Evolutionary conservation across 2,888 invertebrate species (phyloP).

Genomic region (Sericinus montela): DNA sequence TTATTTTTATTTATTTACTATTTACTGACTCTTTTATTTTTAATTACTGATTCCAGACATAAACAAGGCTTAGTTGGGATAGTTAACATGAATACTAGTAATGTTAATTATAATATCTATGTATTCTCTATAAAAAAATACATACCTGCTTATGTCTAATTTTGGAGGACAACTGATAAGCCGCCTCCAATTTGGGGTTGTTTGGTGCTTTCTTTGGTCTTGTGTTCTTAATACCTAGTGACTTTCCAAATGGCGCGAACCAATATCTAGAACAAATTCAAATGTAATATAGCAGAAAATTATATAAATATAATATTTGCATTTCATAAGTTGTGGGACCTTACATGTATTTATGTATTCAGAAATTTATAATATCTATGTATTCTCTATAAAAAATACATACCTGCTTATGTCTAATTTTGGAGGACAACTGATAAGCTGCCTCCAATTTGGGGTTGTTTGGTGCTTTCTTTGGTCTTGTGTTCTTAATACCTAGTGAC

Average conservation of each 20-base stretch:
- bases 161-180: slow-evolving; percentile 83
- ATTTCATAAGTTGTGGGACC: too few species aligned
- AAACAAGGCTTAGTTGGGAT: too few species aligned
- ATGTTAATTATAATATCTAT: too few species aligned
- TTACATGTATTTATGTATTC: too few species aligned
- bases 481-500: slow-evolving; percentile 89
- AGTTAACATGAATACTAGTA: too few species aligned
- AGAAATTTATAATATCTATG: too few species aligned
- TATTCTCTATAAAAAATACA: slow-evolving; percentile 20
- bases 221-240: slow-evolving; percentile 88
- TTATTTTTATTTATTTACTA: too few species aligned
- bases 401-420: slow-evolving; percentile 90
- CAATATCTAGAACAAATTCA: slow-evolving; percentile 81
- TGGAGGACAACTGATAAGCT: slow-evolving; percentile 83
- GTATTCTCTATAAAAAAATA: slow-evolving; percentile 4
- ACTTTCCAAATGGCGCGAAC: slow-evolving; percentile 89
- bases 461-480: slow-evolving; percentile 86
- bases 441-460: slow-evolving; percentile 87
- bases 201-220: slow-evolving; percentile 86
- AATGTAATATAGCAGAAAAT: too few species aligned
- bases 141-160: slow-evolving; percentile 89
- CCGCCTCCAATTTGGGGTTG: slow-evolving; percentile 88
- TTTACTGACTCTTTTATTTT: too few species aligned
- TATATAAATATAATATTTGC: too few species aligned
- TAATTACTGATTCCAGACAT: too few species aligned